phyloP scores from a whole-genome alignment of 1,140 invertebrate genomes.

The Ganaspis sp. region DNA sequence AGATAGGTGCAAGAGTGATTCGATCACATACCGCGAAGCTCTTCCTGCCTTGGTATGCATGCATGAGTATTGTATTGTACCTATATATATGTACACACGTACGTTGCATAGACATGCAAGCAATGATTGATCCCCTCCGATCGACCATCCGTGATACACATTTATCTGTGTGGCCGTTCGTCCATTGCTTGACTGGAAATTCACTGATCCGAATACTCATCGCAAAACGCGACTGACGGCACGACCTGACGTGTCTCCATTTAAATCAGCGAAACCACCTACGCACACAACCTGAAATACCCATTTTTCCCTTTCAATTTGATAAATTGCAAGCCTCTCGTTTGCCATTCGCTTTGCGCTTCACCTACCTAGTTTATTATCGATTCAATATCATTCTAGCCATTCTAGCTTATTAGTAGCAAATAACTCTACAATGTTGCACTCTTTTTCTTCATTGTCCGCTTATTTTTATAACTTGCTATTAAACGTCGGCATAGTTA shows the following conservation, averaged over 20 bases:
- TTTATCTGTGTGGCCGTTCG: conserved; percentile 24
- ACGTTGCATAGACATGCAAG: too few relatives aligned
- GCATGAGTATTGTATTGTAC: too few relatives aligned
- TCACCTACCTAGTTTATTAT: conserved; percentile 14
- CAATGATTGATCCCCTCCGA: conserved; percentile 29
- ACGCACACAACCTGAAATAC: conserved; percentile 26
- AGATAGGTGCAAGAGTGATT: conserved; percentile 22
- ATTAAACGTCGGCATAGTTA: too few relatives aligned
- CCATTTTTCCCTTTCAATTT: conserved; percentile 24
- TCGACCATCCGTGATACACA: conserved; percentile 23
- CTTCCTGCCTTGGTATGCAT: conserved; percentile 9
- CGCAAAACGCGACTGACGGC: conserved; percentile 13
- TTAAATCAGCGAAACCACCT: conserved; percentile 30
- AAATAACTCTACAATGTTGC: background rate
- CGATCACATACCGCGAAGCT: conserved; percentile 18
- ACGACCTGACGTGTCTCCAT: conserved; percentile 26
- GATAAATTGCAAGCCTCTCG: conserved; percentile 18
- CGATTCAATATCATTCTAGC: conserved; percentile 18
- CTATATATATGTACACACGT: too few relatives aligned
- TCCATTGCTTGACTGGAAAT: conserved; percentile 27
- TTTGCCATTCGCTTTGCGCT: conserved; percentile 22
- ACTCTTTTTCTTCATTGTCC: background rate
- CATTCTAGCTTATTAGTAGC: background rate
- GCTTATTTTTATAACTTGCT: background rate
- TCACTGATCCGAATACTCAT: conserved; percentile 31